These are phyloP conservation scores for Ctenosaura bakeri DNA, from an alignment of 2,797 vertebrate genomes.

Conservation along the genomic window DNA sequence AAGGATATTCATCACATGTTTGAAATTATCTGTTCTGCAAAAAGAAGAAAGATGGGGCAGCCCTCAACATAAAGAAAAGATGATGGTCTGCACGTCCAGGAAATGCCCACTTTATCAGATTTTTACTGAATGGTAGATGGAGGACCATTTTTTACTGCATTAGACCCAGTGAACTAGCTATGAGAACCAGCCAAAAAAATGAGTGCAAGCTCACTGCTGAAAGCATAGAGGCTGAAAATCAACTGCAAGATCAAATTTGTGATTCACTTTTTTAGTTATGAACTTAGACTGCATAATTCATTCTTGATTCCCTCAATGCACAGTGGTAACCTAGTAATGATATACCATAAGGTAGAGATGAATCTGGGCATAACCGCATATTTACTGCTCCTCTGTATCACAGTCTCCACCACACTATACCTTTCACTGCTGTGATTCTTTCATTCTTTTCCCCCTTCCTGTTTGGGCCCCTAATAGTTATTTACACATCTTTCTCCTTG, in stretches of 20 bases:
- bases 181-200: constrained; percentile 3
- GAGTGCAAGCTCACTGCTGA: not conserved
- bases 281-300: constrained; percentile 18
- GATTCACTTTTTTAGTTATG: not conserved
- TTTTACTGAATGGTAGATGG: constrained; percentile 12
- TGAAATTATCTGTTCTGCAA: not conserved
- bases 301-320: not conserved
- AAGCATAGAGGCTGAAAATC: not conserved
- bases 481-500: not conserved
- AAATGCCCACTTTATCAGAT: not conserved
- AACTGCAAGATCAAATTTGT: not conserved
- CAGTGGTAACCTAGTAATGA: not conserved
- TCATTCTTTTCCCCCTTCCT: not conserved
- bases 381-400: not conserved
- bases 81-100: not conserved
- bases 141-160: not conserved
- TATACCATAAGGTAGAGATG: not conserved
- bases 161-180: not conserved
- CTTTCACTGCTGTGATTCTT: not conserved
- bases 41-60: not conserved
- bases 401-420: not conserved
- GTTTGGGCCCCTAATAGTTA: not conserved
- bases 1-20: not conserved
- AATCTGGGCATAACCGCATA: not conserved
- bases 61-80: not conserved